Percentiles rank a stretch among this genome's conserved stretches.
These are phyloP conservation scores for Rhynchonycteris naso DNA, from an alignment of 2,797 vertebrate species.

Conservation along the genomic window DNA sequence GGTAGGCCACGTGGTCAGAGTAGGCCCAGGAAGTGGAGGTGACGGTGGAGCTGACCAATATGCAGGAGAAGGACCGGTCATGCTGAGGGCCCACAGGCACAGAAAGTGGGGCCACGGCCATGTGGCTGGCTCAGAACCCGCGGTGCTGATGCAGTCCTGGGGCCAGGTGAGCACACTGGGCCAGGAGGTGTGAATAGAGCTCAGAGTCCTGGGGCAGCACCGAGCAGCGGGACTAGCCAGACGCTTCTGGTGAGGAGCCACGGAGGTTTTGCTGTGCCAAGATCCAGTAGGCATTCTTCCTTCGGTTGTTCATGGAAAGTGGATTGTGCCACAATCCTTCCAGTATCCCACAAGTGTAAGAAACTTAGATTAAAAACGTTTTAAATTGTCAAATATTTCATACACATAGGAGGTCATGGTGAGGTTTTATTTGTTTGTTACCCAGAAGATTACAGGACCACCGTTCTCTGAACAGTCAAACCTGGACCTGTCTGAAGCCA, in stretches of 20 bases:
- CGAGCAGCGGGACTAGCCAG: not conserved
- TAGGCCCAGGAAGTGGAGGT: not conserved
- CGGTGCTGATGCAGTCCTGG: not conserved
- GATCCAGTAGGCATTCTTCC: fast-evolving
- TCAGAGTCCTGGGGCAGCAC: not conserved
- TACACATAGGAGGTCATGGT: not conserved
- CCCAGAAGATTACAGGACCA: not conserved
- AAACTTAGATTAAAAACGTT: not conserved
- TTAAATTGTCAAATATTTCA: too few species aligned
- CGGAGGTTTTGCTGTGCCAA: not conserved
- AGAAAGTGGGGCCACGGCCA: not conserved
- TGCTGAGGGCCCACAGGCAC: not conserved
- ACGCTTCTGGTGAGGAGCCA: fast-evolving
- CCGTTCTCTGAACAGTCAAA: not conserved
- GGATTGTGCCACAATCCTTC: fast-evolving
- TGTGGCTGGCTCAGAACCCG: not conserved
- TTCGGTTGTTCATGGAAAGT: fast-evolving
- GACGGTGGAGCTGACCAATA: too few species aligned
- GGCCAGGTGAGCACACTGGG: not conserved
- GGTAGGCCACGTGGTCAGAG: not conserved
- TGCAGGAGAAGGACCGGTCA: not conserved
- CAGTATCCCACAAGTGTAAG: not conserved
- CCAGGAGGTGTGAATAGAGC: not conserved
- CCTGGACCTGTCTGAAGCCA: not conserved
- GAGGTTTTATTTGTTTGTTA: not conserved